Evolutionary conservation across 2,888 invertebrate genomes (phyloP).

Genomic region (Agrotis clavis): DNA sequence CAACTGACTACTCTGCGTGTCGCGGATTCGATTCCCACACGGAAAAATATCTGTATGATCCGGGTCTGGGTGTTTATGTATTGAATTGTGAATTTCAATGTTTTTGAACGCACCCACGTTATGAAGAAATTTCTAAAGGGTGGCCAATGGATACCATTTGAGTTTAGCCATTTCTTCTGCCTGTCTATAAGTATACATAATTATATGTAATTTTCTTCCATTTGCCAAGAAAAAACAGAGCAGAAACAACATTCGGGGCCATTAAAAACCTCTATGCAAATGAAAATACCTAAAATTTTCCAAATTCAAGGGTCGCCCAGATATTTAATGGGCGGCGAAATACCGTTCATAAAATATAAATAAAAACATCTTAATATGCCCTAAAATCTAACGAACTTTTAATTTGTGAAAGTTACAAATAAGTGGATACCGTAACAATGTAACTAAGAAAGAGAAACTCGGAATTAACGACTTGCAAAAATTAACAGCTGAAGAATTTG

Average conservation of each 20-base stretch:
- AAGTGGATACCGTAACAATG: constrained; percentile 15
- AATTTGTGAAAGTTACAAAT: constrained; percentile 45
- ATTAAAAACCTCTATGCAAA: background rate
- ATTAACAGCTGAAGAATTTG: constrained; percentile 40
- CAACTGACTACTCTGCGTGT: too few species aligned
- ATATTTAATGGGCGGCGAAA: constrained; percentile 24
- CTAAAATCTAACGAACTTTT: constrained; percentile 35
- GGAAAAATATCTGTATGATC: too few species aligned
- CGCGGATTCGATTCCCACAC: too few species aligned
- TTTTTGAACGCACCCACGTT: too few species aligned
- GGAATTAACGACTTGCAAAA: constrained; percentile 57
- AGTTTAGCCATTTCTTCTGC: too few species aligned
- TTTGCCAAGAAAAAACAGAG: background rate
- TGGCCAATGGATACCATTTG: too few species aligned
- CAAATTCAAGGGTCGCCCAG: constrained; percentile 37
- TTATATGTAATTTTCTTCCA: background rate
- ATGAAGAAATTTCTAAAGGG: too few species aligned
- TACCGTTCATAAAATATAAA: background rate
- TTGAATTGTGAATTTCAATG: too few species aligned
- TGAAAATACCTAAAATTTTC: background rate
- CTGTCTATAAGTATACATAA: too few species aligned
- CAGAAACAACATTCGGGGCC: background rate
- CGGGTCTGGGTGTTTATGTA: too few species aligned
- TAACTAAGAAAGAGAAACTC: constrained; percentile 55
- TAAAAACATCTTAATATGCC: constrained; percentile 17